A percentile compares a stretch with the other conserved stretches of the same genome.
phyloP scores from a whole-genome alignment of 2,888 invertebrate genomes.

The Axea sp. region DNA sequence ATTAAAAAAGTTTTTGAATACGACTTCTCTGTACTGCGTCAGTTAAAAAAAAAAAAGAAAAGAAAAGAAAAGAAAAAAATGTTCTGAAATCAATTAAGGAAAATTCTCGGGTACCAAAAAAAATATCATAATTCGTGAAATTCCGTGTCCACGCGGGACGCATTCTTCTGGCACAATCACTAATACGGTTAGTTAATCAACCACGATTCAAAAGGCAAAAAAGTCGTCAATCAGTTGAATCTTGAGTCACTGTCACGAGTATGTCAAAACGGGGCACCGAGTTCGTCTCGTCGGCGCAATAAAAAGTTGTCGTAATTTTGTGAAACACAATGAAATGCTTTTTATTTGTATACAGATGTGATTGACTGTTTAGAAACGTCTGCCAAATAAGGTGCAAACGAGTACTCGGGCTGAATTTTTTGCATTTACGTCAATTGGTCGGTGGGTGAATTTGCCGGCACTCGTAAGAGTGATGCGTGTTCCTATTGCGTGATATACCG shows the following conservation, averaged over 20 bases:
- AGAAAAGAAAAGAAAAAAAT: no score
- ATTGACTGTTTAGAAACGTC: slow-evolving; percentile 51
- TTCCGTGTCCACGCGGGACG: neutral
- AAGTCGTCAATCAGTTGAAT: slow-evolving; percentile 53
- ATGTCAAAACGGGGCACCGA: slow-evolving; percentile 45
- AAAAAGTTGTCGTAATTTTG: slow-evolving; percentile 58
- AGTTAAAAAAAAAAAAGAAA: no score
- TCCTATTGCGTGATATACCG: neutral
- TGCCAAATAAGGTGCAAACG: slow-evolving; percentile 65
- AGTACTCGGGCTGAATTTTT: slow-evolving; percentile 55
- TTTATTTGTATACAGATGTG: slow-evolving; percentile 46
- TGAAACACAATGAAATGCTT: slow-evolving; percentile 40
- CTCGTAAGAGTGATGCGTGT: slow-evolving; percentile 47
- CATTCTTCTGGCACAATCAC: slow-evolving; percentile 20
- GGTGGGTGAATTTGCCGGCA: slow-evolving; percentile 65
- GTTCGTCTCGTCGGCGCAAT: slow-evolving; percentile 12
- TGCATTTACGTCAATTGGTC: slow-evolving; percentile 52
- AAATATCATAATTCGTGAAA: slow-evolving; percentile 32
- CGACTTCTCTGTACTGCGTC: no score
- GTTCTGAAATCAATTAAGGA: slow-evolving; percentile 8
- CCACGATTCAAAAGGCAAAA: slow-evolving; percentile 34
- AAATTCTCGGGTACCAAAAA: slow-evolving; percentile 1
- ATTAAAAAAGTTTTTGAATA: no score
- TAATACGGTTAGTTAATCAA: slow-evolving; percentile 46
- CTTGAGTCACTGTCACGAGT: slow-evolving; percentile 42